These are phyloP conservation scores for Plutomurus gul DNA, from an alignment of 1,140 invertebrate genomes.

Conservation along the genomic window DNA sequence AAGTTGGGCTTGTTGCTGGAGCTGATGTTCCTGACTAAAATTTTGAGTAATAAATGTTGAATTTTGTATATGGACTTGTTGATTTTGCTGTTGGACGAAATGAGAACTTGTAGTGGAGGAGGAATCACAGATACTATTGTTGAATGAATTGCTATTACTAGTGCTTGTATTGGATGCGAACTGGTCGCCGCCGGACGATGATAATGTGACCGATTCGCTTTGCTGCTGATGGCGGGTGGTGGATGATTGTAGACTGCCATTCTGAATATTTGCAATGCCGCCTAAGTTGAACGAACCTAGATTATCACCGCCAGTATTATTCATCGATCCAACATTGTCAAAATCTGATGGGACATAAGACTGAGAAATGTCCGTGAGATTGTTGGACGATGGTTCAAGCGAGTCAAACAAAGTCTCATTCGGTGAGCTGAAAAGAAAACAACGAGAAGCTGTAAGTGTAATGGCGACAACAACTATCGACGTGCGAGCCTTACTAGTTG, in stretches of 20 bases:
- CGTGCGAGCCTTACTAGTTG: too few species aligned
- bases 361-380: conserved; percentile 53
- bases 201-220: neutral
- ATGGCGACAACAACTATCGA: too few species aligned
- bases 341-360: conserved; percentile 53
- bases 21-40: conserved; percentile 37
- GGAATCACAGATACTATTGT: conserved; percentile 43
- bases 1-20: conserved; percentile 33
- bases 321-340: conserved; percentile 30
- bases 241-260: neutral
- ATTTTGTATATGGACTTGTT: conserved; percentile 36
- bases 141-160: conserved; percentile 31
- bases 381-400: conserved; percentile 46
- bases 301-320: neutral
- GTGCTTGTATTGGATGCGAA: conserved; percentile 4
- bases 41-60: conserved; percentile 31
- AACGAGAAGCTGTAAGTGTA: too few species aligned
- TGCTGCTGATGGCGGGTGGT: neutral
- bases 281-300: neutral
- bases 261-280: neutral
- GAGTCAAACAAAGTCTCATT: conserved; percentile 50
- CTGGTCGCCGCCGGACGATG: conserved; percentile 29
- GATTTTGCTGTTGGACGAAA: conserved; percentile 30
- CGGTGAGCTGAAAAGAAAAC: too few species aligned
- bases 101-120: conserved; percentile 10